Conservation (phyloP, 37 sponge, comb jelly and placozoan genomes). For the Crambe crambe region DNA sequence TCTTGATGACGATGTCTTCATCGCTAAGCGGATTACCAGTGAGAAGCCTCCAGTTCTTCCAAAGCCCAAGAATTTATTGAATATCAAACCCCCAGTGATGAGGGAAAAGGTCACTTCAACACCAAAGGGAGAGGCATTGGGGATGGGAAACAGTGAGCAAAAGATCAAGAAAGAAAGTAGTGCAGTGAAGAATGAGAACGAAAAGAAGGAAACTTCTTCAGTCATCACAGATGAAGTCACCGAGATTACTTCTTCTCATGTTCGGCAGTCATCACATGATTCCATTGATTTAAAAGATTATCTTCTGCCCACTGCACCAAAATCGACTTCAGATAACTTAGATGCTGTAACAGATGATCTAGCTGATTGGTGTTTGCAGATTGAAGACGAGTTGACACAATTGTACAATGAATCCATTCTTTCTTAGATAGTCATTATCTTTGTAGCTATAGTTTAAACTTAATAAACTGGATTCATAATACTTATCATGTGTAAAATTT, state of each 20-base stretch:
- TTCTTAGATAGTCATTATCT: too few species aligned
- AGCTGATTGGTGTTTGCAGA: conserved; percentile 3
- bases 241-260: neutral
- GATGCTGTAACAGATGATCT: neutral
- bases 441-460: too few species aligned
- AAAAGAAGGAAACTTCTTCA: neutral
- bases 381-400: conserved; percentile 1
- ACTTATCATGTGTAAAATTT: too few species aligned
- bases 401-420: neutral
- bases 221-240: neutral
- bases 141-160: neutral
- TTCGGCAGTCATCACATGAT: neutral
- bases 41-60: neutral
- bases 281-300: neutral
- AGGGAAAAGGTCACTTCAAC: neutral
- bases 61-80: neutral
- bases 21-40: neutral
- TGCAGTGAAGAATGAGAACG: neutral
- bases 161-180: neutral
- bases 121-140: neutral
- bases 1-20: neutral
- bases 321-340: neutral
- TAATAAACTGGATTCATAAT: too few species aligned
- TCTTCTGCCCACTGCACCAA: neutral
- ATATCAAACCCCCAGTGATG: neutral